These are phyloP conservation scores for Elephas maximus DNA, from an alignment of 2,113 vertebrate genomes.

Conservation along the genomic window DNA sequence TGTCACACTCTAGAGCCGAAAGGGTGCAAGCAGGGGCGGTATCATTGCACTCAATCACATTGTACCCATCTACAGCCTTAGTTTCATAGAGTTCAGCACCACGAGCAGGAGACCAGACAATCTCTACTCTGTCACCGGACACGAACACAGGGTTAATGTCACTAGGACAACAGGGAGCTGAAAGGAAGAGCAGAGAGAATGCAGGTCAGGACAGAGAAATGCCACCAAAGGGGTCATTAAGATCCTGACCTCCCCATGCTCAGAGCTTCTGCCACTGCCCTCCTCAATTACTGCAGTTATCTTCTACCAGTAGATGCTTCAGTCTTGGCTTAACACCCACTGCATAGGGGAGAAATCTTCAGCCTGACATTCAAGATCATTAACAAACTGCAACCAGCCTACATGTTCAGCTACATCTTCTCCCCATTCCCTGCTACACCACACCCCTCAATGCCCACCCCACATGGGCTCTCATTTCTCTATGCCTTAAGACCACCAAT, in stretches of 20 bases:
- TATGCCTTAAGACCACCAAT: background rate
- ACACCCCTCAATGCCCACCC: background rate
- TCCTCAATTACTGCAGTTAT: background rate
- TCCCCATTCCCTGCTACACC: background rate
- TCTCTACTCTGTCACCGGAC: constrained; percentile 92
- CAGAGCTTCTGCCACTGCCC: background rate
- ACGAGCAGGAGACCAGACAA: constrained; percentile 92
- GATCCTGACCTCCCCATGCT: background rate
- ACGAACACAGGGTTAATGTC: constrained; percentile 87
- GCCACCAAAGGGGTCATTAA: background rate
- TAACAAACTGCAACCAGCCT: background rate
- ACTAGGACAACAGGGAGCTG: constrained; percentile 96
- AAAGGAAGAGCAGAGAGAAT: background rate
- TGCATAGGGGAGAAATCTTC: background rate
- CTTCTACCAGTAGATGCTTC: background rate
- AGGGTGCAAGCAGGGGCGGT: constrained; percentile 91
- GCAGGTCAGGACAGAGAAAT: background rate
- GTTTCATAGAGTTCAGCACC: constrained; percentile 95
- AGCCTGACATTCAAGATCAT: background rate
- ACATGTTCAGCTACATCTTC: background rate
- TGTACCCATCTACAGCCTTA: constrained; percentile 84
- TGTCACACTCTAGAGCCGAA: constrained; percentile 92
- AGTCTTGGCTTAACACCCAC: background rate
- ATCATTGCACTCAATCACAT: constrained; percentile 90
- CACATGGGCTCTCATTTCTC: accelerated